Percentiles rank a stretch among this genome's conserved stretches.
phyloP scores from a whole-genome alignment of 2,113 vertebrate species.

The Corythornis madagascariensis region DNA sequence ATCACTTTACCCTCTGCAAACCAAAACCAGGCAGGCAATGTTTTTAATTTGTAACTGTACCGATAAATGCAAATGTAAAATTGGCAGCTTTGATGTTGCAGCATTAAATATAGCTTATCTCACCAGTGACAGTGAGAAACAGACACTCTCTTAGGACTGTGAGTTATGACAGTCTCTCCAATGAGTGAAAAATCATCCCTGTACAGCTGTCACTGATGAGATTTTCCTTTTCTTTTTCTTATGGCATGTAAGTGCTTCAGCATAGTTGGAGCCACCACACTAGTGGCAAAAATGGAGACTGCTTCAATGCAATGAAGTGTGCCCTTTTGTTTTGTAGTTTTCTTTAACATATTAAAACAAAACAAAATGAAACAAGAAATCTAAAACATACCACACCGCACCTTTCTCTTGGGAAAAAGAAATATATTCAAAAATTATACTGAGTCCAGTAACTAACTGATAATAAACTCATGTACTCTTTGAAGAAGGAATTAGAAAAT shows the following conservation, averaged over 20 bases:
- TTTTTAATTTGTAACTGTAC: constrained; percentile 40
- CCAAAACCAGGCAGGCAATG: not conserved
- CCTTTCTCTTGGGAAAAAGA: not conserved
- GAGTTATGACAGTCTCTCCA: constrained; percentile 66
- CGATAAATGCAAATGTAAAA: constrained; percentile 52
- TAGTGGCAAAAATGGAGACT: not conserved
- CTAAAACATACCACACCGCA: not conserved
- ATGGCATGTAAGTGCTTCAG: not conserved
- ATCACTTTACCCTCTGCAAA: constrained; percentile 32
- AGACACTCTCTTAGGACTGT: constrained; percentile 66
- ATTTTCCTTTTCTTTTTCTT: not conserved
- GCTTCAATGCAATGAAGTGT: not conserved
- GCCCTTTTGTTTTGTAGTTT: not conserved
- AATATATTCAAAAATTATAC: not conserved
- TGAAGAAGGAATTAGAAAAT: not conserved
- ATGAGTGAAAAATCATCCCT: constrained; percentile 60
- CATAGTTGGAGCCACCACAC: not conserved
- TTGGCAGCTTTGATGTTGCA: constrained; percentile 59
- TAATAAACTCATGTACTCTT: not conserved
- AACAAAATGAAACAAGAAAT: not conserved
- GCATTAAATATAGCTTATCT: constrained; percentile 68
- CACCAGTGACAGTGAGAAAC: constrained; percentile 67
- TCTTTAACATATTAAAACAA: not conserved
- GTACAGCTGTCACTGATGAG: constrained; percentile 39
- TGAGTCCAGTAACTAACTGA: not conserved